Conservation (phyloP, 2,113 vertebrate genomes). For the Scopus umbretta region DNA sequence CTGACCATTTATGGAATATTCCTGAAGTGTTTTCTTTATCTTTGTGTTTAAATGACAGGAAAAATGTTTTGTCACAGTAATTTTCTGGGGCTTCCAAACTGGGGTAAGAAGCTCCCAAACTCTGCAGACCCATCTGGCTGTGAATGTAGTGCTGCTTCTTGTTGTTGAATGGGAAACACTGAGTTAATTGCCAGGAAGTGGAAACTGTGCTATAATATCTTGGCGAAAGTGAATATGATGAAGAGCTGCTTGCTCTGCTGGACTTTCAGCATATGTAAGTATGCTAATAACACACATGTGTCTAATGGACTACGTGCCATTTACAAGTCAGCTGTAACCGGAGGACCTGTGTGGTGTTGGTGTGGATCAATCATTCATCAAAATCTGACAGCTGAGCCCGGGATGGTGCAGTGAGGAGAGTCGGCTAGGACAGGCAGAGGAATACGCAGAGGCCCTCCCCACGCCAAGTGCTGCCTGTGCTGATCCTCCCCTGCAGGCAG, state of each 20-base stretch:
- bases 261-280: too few relatives aligned
- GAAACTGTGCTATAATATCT: neutral
- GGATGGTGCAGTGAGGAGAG: neutral
- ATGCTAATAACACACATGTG: neutral
- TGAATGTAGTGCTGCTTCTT: neutral
- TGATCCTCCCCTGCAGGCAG: neutral
- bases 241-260: neutral
- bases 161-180: neutral
- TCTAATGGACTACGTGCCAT: neutral
- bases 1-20: neutral
- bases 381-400: neutral
- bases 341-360: neutral
- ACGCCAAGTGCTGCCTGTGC: neutral
- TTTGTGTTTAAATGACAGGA: neutral
- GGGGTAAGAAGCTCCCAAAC: neutral
- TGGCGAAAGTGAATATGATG: neutral
- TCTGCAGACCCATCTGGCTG: neutral
- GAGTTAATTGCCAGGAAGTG: conserved; percentile 1
- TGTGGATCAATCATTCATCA: neutral
- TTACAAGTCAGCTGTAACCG: neutral
- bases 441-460: neutral
- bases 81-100: neutral
- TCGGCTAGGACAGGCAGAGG: neutral
- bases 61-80: neutral
- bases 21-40: neutral